Conservation (phyloP, 2,113 vertebrate species). For the Salminus brasiliensis region DNA sequence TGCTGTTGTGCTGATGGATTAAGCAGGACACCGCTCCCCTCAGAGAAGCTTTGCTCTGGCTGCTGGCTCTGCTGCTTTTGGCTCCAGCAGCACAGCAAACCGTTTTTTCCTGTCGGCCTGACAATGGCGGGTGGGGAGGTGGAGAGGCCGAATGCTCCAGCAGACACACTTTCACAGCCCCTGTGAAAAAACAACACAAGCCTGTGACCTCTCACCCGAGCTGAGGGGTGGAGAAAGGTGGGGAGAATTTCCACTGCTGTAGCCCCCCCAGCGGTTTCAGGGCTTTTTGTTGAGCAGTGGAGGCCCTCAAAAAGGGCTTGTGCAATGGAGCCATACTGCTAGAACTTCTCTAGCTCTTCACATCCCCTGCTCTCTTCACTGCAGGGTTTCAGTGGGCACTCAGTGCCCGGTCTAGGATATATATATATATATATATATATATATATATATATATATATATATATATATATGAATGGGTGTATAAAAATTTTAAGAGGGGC, state of each 20-base stretch:
- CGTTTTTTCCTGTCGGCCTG: constrained; percentile 65
- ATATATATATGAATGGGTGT: not conserved
- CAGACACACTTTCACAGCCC: constrained; percentile 28
- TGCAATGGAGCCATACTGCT: not conserved
- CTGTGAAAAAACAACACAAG: constrained; percentile 47
- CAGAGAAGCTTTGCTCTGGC: constrained; percentile 50
- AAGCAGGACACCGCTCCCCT: constrained; percentile 54
- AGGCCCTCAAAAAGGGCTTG: constrained; percentile 59
- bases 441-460: not conserved
- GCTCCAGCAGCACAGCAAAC: constrained; percentile 47
- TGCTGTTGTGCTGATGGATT: constrained; percentile 55
- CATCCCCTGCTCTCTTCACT: not conserved
- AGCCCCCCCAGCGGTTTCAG: constrained; percentile 60
- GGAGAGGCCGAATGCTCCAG: constrained; percentile 38
- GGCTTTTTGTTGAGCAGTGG: constrained; percentile 69
- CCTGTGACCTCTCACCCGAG: constrained; percentile 53
- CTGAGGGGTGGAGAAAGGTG: constrained; percentile 35
- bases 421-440: not conserved
- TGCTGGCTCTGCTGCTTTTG: constrained; percentile 59
- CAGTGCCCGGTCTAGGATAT: not conserved
- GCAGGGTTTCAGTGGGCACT: not conserved
- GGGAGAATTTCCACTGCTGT: constrained; percentile 29
- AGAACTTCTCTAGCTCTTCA: not conserved
- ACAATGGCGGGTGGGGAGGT: constrained; percentile 57
- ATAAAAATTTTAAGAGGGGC: not conserved